Evolutionary conservation across 2,888 invertebrate species (phyloP), one percentile per base, ranked within the genome.

Genomic region (Pandemis cinnamomeana): DNA sequence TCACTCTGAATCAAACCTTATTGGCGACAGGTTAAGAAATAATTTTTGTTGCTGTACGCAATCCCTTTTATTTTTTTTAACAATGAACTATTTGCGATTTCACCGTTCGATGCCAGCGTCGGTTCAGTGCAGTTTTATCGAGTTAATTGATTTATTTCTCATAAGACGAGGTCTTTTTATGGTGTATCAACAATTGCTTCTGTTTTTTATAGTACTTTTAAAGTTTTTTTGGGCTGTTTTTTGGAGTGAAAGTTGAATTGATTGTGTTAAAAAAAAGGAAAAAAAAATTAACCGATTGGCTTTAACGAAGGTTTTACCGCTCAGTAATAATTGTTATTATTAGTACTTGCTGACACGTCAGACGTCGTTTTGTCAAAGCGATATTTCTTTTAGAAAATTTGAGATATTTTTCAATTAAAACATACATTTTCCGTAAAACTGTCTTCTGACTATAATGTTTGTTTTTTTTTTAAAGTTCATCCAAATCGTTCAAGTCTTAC

Each of bases 1-100:
- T 77, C 75, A 71, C 76, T 78, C 78, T 62, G 81, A 78, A 81
- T 79, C 80, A 77, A 80, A 79, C 80, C 81, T 78, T 81, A 80
- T 80, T 78, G 3, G 20, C 27, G 15, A 8, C 36, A 6, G 27
- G 3, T n/a, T 62, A 62, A 62, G 67, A 53, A 62, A 48, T 51
- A 0, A 41, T 20, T 66, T 61, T 46, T 46, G 15, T 20, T 15
- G 66, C 61, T 41, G 36, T 41, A 44, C 46, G 67, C 61, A 61
- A 44, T 70, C 69, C 73, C 73, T 70, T 73, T 71, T 66, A 67
- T 73, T 69, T 70, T 73, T 66, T 71, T 73, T 70, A 73, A 70
- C 74, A 71, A 74, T 74, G 74, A 74, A 70, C 53, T 67, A 69
- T 74, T 74, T 74, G 74, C 71, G 69, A 74, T 74, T 74, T 74